Base-by-base conservation (phyloP, 1,140 invertebrate species). In the Lanistes nyassanus region DNA sequence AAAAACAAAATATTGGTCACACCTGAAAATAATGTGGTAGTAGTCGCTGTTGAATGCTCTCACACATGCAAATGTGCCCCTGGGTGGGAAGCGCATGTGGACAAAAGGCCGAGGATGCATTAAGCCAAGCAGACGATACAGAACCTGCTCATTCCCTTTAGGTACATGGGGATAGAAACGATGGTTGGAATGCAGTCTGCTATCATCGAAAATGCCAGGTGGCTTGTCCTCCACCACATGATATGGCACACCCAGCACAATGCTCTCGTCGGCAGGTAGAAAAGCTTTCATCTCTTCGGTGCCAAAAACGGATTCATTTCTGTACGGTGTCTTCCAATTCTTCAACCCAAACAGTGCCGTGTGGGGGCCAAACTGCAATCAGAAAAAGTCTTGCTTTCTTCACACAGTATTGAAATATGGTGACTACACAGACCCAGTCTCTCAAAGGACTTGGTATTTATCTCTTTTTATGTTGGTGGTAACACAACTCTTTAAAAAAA, bases 1-100 rank as follows among this genome's bases (percentile, higher is more conserved):
- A 55, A 55, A 55, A 55, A 55, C 13, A 55, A 55, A 55, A 13
- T 47, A 34, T 31, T n/a, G 19, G 34, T 53, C 36, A 71, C 82
- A 90, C 89, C 89, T 88, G 79, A 90, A 89, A 29, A 86, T 75
- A 64, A 90, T 87, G 53, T 90, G 88, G 39, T 89, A 64, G 75
- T 82, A 88, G 68, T 86, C 74, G 36, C 85, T 79, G 78, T 84
- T 87, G 31, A 79, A 75, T 9, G 88, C 89, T 74, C 87, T 64
- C 0, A 90, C 74, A 71, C 82, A 77, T 23, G 85, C 87, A 19
- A 83, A 75, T n/a, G 81, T 81, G 19, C 89, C 89, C 64, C 86
- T 84, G 11, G 89, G 88, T 16, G 83, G 77, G 80, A 89, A 90
- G 21, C 89, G 77, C n/a, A 83, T 81, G 9, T 80, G 56, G 9